phyloP scores from a whole-genome alignment of 1,140 invertebrate species.

The Drosophila lacteicornis region DNA sequence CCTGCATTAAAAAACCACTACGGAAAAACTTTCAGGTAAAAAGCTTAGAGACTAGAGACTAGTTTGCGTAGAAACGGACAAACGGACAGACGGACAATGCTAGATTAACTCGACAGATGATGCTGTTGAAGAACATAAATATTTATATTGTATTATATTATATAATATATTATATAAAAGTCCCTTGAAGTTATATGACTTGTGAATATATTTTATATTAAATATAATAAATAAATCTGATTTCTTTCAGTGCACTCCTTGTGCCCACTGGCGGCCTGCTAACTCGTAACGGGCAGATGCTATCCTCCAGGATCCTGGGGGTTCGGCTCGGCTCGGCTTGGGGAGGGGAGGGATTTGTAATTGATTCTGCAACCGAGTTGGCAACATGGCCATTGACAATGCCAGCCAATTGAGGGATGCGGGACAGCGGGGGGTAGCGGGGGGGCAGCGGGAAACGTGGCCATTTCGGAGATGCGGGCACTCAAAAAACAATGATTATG shows the following conservation, averaged over 20 bases:
- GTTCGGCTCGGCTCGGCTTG: background rate
- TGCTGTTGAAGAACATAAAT: too few species aligned
- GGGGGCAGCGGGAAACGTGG: background rate
- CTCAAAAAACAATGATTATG: constrained; percentile 38
- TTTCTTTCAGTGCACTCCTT: constrained; percentile 3
- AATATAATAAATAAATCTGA: too few species aligned
- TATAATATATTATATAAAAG: too few species aligned
- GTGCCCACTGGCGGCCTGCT: constrained; percentile 1
- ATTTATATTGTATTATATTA: background rate
- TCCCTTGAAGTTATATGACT: too few species aligned
- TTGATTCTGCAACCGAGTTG: constrained; percentile 35
- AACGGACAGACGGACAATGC: too few species aligned
- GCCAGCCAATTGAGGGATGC: constrained; percentile 14
- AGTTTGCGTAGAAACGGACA: too few species aligned
- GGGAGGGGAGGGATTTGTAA: constrained; percentile 15
- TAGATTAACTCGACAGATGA: too few species aligned
- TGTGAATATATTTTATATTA: too few species aligned
- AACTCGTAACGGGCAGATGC: constrained; percentile 4
- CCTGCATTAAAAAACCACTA: too few species aligned
- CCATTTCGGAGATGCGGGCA: constrained; percentile 31
- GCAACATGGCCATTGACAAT: constrained; percentile 36
- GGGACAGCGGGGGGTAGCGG: background rate
- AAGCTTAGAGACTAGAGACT: too few species aligned
- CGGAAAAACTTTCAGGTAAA: too few species aligned
- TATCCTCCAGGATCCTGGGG: background rate